These are phyloP conservation scores for Brachionus calyciflorus DNA, from an alignment of 1,140 invertebrate genomes.

Conservation along the genomic window DNA sequence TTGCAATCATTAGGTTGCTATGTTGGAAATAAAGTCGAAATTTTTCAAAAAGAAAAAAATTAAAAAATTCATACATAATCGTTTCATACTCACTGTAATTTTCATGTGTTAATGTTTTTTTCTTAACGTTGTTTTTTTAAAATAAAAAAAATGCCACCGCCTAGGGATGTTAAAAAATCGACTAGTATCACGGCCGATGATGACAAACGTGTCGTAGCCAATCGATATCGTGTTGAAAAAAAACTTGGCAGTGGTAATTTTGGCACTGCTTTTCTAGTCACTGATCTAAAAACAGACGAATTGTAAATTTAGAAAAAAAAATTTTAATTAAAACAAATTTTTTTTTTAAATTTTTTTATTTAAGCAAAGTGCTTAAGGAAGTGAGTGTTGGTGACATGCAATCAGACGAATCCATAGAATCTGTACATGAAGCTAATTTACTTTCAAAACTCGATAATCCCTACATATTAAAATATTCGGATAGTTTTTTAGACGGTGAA, in stretches of 20 bases:
- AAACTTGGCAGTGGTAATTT: constrained; percentile 61
- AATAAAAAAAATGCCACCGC: constrained; percentile 15
- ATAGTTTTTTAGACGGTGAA: constrained; percentile 59
- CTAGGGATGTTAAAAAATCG: constrained; percentile 36
- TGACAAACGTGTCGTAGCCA: constrained; percentile 21
- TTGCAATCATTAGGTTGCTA: background rate
- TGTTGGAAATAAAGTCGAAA: no score
- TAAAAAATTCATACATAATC: constrained; percentile 17
- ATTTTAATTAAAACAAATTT: background rate
- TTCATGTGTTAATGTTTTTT: constrained; percentile 1
- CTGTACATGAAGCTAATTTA: constrained; percentile 53
- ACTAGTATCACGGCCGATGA: background rate
- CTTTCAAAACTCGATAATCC: constrained; percentile 57
- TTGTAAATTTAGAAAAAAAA: constrained; percentile 46
- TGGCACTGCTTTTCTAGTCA: constrained; percentile 59
- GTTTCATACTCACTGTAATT: constrained; percentile 18
- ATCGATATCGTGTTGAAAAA: constrained; percentile 56
- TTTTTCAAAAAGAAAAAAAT: no score
- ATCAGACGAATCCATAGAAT: no score
- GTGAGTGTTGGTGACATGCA: constrained; percentile 50
- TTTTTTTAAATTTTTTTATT: background rate
- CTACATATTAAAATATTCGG: constrained; percentile 58
- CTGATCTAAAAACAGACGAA: constrained; percentile 52
- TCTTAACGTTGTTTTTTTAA: background rate
- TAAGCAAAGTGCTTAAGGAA: constrained; percentile 59